Conservation (phyloP, 2,113 vertebrate genomes). For the Sinosuthora webbiana region DNA sequence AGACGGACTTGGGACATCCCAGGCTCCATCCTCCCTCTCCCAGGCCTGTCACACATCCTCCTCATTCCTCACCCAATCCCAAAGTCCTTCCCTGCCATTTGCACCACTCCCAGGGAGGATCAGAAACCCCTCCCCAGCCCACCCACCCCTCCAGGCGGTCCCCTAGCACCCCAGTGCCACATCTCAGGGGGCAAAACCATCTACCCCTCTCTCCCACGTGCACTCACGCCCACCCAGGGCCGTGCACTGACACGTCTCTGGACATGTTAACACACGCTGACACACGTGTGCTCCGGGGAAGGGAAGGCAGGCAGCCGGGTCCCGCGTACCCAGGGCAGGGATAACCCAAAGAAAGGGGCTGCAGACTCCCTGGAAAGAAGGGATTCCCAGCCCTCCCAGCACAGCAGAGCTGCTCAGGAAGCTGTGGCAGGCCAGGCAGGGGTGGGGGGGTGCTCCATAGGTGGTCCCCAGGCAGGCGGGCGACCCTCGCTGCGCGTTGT, state of each 20-base stretch:
- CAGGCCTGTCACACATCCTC: not conserved
- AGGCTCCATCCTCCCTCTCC: not conserved
- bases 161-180: not conserved
- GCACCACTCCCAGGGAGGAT: not conserved
- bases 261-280: not conserved
- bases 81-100: not conserved
- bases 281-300: not conserved
- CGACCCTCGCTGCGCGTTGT: not conserved
- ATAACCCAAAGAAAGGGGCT: not conserved
- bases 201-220: not conserved
- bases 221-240: not conserved
- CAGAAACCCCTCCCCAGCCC: not conserved
- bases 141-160: not conserved
- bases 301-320: not conserved
- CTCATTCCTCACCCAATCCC: not conserved
- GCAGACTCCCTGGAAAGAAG: not conserved
- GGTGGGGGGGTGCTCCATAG: conserved; percentile 4
- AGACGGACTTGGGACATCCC: not conserved
- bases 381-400: not conserved
- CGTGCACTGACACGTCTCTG: not conserved
- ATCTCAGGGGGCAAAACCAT: not conserved
- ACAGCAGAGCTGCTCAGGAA: not conserved
- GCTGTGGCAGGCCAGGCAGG: not conserved
- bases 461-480: conserved; percentile 25
- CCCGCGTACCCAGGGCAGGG: accelerated